phyloP scores from a whole-genome alignment of 2,888 invertebrate genomes.

The Celastrina argiolus region DNA sequence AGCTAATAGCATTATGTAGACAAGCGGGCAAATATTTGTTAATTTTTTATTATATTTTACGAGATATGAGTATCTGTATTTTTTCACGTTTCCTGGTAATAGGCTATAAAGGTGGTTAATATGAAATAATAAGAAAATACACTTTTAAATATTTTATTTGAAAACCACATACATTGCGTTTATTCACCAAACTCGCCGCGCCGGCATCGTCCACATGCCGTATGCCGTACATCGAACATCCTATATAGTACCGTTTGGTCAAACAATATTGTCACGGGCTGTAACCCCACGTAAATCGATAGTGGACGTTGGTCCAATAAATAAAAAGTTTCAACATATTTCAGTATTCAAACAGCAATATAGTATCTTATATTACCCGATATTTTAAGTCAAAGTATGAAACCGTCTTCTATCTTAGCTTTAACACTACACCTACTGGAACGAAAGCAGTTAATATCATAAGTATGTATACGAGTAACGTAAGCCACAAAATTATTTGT shows the following conservation, averaged over 20 bases:
- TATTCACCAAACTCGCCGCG: conserved; percentile 44
- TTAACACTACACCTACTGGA: not conserved
- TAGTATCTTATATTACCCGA: not conserved
- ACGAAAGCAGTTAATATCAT: not conserved
- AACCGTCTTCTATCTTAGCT: not conserved
- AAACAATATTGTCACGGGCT: conserved; percentile 65
- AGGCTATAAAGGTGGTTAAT: too few relatives aligned
- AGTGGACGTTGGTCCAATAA: not conserved
- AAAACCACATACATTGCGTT: conserved; percentile 56
- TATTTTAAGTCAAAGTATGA: not conserved
- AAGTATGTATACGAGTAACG: not conserved
- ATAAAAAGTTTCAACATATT: conserved; percentile 27
- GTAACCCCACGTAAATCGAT: conserved; percentile 31
- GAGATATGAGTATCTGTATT: too few relatives aligned
- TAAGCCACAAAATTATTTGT: not conserved
- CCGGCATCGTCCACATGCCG: conserved; percentile 32
- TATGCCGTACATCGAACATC: not conserved
- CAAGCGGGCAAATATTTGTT: too few relatives aligned
- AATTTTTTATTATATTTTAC: too few relatives aligned
- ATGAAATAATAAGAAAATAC: conserved; percentile 38
- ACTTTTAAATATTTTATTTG: conserved; percentile 65
- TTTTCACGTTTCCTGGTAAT: too few relatives aligned
- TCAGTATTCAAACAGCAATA: conserved; percentile 12
- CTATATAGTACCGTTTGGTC: conserved; percentile 56
- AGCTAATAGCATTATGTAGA: too few relatives aligned